Evolutionary conservation across 2,797 vertebrate genomes (phyloP).

Genomic region (Orientallactaga sibirica): DNA sequence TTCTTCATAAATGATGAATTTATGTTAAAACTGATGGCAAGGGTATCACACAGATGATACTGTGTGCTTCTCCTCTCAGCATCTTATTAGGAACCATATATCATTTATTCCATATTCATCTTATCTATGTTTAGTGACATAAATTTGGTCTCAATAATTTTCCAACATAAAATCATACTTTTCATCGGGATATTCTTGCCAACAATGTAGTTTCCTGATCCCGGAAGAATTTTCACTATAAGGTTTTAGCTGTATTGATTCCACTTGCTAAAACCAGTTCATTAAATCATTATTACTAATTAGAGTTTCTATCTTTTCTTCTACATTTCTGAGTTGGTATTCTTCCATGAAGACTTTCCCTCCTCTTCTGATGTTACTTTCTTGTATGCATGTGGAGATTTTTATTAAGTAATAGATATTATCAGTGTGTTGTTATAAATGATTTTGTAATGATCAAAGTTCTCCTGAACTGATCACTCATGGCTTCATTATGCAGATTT

Average conservation of each 20-base stretch:
- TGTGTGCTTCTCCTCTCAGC: neutral
- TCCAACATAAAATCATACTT: neutral
- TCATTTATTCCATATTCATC: neutral
- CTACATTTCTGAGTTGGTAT: neutral
- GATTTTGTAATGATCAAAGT: neutral
- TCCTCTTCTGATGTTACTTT: neutral
- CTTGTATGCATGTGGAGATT: neutral
- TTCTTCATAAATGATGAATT: neutral
- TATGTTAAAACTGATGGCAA: neutral
- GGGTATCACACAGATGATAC: neutral
- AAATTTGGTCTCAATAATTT: neutral
- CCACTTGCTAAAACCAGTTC: neutral
- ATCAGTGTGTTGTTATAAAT: neutral
- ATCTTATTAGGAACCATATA: neutral
- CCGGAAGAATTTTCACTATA: neutral
- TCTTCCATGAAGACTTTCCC: neutral
- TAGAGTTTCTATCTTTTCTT: neutral
- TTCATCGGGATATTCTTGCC: neutral
- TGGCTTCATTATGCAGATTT: neutral
- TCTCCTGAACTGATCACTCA: neutral
- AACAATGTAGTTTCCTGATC: neutral
- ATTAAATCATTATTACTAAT: neutral
- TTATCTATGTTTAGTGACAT: neutral
- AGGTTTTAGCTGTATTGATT: neutral
- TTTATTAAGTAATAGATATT: neutral